phyloP scores from a whole-genome alignment of 2,888 invertebrate species.

The Scelioninae gen. 1 region DNA sequence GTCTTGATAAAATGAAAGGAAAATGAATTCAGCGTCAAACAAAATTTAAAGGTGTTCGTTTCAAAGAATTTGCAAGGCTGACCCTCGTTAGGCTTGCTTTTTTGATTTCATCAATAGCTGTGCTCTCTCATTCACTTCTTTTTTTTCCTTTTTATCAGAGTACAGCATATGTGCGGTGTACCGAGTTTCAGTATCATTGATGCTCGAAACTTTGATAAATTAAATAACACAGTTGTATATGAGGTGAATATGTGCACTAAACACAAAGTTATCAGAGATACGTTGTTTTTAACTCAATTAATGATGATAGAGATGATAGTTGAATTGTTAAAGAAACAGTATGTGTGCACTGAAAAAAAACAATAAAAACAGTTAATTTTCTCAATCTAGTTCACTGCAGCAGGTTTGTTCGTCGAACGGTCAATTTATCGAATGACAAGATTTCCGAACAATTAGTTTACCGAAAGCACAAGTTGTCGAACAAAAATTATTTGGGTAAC shows the following conservation, averaged over 20 bases:
- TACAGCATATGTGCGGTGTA: conserved; percentile 11
- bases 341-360: background rate
- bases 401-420: no score
- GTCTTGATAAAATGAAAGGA: conserved; percentile 39
- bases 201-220: conserved; percentile 46
- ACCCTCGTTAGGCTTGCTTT: background rate
- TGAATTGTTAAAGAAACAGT: background rate
- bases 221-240: conserved; percentile 21
- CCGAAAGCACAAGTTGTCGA: no score
- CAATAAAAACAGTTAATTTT: no score
- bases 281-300: conserved; percentile 33
- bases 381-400: no score
- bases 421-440: no score
- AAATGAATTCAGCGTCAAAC: conserved; percentile 37
- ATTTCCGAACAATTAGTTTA: no score
- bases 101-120: background rate
- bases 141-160: conserved; percentile 1
- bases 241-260: conserved; percentile 10
- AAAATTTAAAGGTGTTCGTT: conserved; percentile 43
- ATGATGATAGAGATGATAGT: conserved; percentile 9
- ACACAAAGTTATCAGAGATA: conserved; percentile 8
- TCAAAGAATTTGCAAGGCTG: background rate
- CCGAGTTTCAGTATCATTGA: conserved; percentile 40
- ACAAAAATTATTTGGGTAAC: no score
- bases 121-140: conserved; percentile 1